These are phyloP conservation scores for Pogonocichla stellata DNA, from an alignment of 2,113 vertebrate genomes.

Conservation along the genomic window DNA sequence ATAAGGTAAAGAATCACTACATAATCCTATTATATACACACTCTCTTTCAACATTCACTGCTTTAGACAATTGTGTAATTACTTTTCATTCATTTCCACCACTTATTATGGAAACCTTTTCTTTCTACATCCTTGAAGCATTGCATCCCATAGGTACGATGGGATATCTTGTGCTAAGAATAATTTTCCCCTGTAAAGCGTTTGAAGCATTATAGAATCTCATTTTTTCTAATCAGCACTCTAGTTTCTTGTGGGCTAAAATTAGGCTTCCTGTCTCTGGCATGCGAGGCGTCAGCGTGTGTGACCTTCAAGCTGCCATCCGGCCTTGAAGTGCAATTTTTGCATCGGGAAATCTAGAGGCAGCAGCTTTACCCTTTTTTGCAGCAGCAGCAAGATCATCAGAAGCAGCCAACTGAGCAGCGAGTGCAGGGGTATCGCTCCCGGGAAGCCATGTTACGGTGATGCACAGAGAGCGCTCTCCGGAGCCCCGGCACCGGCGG, in stretches of 20 bases:
- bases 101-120: constrained; percentile 34
- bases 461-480: background rate
- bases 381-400: constrained; percentile 54
- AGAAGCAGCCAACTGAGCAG: constrained; percentile 56
- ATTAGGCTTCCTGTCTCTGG: constrained; percentile 64
- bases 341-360: constrained; percentile 61
- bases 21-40: constrained; percentile 21
- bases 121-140: constrained; percentile 16
- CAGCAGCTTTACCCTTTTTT: constrained; percentile 48
- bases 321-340: constrained; percentile 67
- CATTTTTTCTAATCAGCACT: constrained; percentile 65
- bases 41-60: constrained; percentile 7
- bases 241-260: constrained; percentile 53
- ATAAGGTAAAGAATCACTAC: constrained; percentile 1
- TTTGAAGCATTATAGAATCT: constrained; percentile 53
- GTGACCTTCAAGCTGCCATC: constrained; percentile 69
- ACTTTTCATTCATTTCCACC: constrained; percentile 36
- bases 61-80: constrained; percentile 46
- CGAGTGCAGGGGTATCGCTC: constrained; percentile 1
- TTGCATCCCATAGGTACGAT: constrained; percentile 10
- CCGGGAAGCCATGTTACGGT: constrained; percentile 40
- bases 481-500: accelerated
- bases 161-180: constrained; percentile 43
- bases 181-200: constrained; percentile 50
- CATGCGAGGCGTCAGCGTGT: constrained; percentile 39